Base-by-base conservation (phyloP, 2,888 invertebrate species). In the Ormyrus pomaceus region DNA sequence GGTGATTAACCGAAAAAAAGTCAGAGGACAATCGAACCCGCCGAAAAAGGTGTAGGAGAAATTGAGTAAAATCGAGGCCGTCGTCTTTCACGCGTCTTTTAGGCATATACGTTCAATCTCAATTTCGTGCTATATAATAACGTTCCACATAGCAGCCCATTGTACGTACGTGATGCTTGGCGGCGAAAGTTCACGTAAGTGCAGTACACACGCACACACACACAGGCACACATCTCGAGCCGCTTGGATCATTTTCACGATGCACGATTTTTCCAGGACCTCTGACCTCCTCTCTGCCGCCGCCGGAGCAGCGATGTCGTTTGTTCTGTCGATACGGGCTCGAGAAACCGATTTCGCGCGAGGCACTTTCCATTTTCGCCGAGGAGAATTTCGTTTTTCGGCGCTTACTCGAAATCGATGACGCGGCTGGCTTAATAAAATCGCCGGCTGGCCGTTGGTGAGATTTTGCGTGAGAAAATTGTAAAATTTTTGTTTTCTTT, bases 251-350 rank as follows among this genome's bases (percentile, higher is more conserved):
- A 69, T 69, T 69, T 76, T 64, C 45, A 13, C 50, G 13, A 34
- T 58, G 51, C 66, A 34, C 59, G 74, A 66, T 51, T 68, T 68
- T 68, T 68, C 59, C 50, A 13, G n/a, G 61, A 51, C 50, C 34
- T 6, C 46, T 34, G 62, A 34, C 61, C 50, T 11, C 45, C 59
- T 34, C 62, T 13, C 45, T 4, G 48, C n/a, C 53, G 61, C 19
- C 19, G 55, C 19, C 19, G 64, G 4, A 5, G 61, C 61, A 77
- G 64, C 50, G 77, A 69, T 56, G 66, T 75, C 75, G 75, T 75
- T 75, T 68, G 61, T 75, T 75, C 58, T 58, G 50, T 74, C 56
- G 65, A 53, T 72, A 55, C n/a, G 34, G 34, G n/a, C 10, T 5
- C n/a, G 72, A 19, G 34, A 34, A 34, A 2, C 34, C 34, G 34